Percentiles rank a stretch among this genome's conserved stretches.
phyloP scores from a whole-genome alignment of 2,113 vertebrate genomes.

The Pollimyrus isidori region DNA sequence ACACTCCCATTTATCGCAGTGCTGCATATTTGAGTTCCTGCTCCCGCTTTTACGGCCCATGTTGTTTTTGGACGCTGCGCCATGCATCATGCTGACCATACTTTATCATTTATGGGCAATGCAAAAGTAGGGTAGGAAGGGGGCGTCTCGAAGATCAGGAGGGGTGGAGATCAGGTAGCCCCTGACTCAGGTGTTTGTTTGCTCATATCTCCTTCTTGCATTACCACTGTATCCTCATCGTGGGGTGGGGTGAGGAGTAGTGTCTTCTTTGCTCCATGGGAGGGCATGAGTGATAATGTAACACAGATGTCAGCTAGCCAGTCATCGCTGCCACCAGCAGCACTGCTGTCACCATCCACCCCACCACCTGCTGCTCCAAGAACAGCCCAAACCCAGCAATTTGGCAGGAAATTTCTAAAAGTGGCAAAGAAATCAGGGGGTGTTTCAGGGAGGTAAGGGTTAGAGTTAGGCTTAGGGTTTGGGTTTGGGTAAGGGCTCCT shows the following conservation, averaged over 20 bases:
- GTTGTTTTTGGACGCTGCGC: slow-evolving; percentile 24
- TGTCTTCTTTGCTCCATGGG: slow-evolving; percentile 64
- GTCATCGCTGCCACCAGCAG: neutral
- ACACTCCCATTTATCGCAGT: slow-evolving; percentile 42
- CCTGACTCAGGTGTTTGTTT: slow-evolving; percentile 39
- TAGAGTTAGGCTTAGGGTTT: no score
- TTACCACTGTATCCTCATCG: slow-evolving; percentile 18
- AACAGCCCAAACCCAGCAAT: slow-evolving; percentile 59
- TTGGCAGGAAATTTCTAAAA: slow-evolving; percentile 49
- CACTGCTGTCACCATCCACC: slow-evolving; percentile 42
- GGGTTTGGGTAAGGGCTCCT: neutral
- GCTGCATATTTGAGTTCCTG: slow-evolving; percentile 41
- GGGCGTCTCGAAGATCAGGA: neutral
- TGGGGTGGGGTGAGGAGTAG: slow-evolving; percentile 40
- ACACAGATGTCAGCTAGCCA: slow-evolving; percentile 1
- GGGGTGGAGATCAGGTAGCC: slow-evolving; percentile 45
- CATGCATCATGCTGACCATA: slow-evolving; percentile 25
- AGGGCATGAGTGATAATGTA: slow-evolving; percentile 54
- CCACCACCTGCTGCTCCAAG: slow-evolving; percentile 58
- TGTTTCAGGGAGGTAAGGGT: slow-evolving; percentile 13
- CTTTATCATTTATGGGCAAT: slow-evolving; percentile 38
- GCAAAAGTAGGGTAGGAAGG: slow-evolving; percentile 39
- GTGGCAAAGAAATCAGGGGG: slow-evolving; percentile 43
- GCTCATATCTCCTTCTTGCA: slow-evolving; percentile 32
- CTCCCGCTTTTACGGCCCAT: slow-evolving; percentile 34